Evolutionary conservation across 2,797 vertebrate genomes (phyloP).

Genomic region (Labeo calbasu): DNA sequence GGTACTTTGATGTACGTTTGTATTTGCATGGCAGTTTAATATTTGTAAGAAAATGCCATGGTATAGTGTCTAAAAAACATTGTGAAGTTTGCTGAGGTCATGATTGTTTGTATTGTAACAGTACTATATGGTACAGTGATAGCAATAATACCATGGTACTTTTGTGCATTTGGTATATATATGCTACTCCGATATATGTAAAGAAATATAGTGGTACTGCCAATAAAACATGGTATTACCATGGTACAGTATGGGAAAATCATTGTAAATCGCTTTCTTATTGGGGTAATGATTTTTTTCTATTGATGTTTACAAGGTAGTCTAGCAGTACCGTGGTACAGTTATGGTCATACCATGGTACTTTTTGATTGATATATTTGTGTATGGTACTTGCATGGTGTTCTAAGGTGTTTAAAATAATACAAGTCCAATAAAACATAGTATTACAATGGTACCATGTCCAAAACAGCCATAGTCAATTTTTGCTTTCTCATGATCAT

Average conservation of each 20-base stretch:
- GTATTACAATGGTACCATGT: not conserved
- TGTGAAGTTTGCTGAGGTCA: not conserved
- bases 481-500: not conserved
- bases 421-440: not conserved
- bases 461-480: not conserved
- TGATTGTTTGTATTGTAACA: not conserved
- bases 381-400: not conserved
- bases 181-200: not conserved
- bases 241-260: not conserved
- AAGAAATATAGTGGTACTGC: not conserved
- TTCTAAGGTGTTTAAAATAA: not conserved
- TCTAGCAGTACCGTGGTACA: not conserved
- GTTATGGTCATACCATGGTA: not conserved
- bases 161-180: not conserved
- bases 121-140: not conserved
- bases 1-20: not conserved
- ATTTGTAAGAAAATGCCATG: not conserved
- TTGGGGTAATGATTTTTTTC: not conserved
- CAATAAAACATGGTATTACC: not conserved
- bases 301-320: not conserved
- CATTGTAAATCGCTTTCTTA: not conserved
- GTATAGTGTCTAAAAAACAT: too few species aligned
- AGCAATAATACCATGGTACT: not conserved
- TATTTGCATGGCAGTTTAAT: not conserved
- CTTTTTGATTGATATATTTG: not conserved